A percentile compares a stretch with the other conserved stretches of the same genome.
Evolutionary conservation across 2,797 vertebrate genomes (phyloP).

Genomic region (Bucorvus abyssinicus): DNA sequence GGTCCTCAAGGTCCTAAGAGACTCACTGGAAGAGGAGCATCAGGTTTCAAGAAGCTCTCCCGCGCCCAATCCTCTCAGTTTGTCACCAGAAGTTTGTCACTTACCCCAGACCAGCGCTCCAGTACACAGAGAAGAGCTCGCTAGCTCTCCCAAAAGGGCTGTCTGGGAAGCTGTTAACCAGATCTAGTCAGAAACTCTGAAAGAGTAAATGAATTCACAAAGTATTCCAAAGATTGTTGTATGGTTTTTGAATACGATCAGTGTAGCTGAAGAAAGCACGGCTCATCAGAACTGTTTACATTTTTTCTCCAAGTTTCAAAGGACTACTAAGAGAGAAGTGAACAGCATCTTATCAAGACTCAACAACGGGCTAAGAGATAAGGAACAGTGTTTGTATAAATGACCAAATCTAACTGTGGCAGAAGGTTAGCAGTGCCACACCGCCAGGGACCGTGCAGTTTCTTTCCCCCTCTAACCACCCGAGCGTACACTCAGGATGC

Average conservation of each 20-base stretch:
- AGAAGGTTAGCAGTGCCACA: neutral
- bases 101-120: neutral
- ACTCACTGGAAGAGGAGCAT: neutral
- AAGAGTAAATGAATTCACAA: neutral
- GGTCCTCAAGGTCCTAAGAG: neutral
- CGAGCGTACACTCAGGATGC: fast-evolving
- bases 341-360: conserved; percentile 16
- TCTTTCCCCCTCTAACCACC: neutral
- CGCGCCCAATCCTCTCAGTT: neutral
- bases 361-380: neutral
- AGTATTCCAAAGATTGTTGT: neutral
- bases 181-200: neutral
- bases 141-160: neutral
- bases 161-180: neutral
- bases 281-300: neutral
- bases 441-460: neutral
- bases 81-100: neutral
- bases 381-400: neutral
- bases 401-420: neutral
- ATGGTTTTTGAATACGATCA: neutral
- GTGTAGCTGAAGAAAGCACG: neutral
- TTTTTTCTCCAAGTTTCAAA: conserved; percentile 3
- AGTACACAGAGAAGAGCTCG: neutral
- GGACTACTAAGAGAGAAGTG: neutral
- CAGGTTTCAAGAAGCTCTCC: neutral